Evolutionary conservation across 2,797 vertebrate species (phyloP), one percentile per base, ranked within the genome.

Genomic region (Acrocephalus scirpaceus): DNA sequence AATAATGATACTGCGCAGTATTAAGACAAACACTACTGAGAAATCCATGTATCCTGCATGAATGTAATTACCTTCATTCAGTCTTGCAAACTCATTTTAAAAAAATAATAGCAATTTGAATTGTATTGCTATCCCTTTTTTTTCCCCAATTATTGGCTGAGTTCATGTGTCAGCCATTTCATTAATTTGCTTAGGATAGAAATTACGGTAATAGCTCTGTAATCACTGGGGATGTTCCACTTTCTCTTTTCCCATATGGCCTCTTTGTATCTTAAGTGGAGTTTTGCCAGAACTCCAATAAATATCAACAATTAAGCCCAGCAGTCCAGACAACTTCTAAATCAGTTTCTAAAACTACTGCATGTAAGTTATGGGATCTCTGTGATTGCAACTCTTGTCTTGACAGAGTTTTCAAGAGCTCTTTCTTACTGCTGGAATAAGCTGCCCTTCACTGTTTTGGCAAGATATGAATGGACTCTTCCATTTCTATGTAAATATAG

Each of bases 181-280:
- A 77, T 92, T 95, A 74, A 80, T 91, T 93, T 91, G 36, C 65
- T 93, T 86, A 78, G 70, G 69, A 65, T 27, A 86, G 50, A 91
- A 92, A 95, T 88, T 72, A 88, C 2, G 0, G 6, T 81, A 95
- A 93, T 86, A 90, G 76, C 47, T 65, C 85, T 56, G 26, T 92
- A 97, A 94, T 93, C 56, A 62, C 70, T 81, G 76, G 81, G 80
- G 82, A 56, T 58, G 58, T 94, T 90, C 83, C 79, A 75, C 54
- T 94, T 90, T 81, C 69, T 83, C 48, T 90, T 92, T 81, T 94
- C 83, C 54, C 58, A 75, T 69, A 84, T 57, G 70, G 45, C 38
- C 47, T 90, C 82, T 91, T 92, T 74, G 67, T 74, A 40, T 93
- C 70, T 86, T 86, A 86, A 65, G 30, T 74, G 79, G 34, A 80